These are phyloP conservation scores for Elgaria multicarinata DNA, from an alignment of 2,113 vertebrate species.

Conservation along the genomic window DNA sequence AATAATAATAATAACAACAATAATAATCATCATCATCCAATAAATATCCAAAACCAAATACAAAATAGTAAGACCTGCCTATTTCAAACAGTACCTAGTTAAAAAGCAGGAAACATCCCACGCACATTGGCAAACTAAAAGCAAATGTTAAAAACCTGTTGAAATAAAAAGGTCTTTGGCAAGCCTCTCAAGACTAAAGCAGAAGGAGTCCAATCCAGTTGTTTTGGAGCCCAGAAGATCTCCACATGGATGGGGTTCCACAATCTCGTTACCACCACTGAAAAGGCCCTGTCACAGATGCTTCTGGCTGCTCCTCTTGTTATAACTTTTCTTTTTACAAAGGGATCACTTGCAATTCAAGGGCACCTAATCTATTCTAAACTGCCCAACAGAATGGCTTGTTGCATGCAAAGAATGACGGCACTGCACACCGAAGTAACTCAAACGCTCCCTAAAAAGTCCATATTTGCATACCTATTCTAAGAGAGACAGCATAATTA, in stretches of 20 bases:
- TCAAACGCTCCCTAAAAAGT: constrained; percentile 19
- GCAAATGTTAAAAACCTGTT: not conserved
- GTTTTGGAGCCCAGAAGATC: not conserved
- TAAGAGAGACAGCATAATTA: constrained; percentile 41
- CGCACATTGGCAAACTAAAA: not conserved
- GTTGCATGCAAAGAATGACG: not conserved
- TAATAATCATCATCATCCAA: no score
- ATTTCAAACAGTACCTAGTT: not conserved
- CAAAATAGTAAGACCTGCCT: no score
- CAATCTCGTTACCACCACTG: no score
- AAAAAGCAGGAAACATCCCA: not conserved
- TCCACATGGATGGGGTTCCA: not conserved
- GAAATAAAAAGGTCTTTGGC: not conserved
- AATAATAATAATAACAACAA: no score
- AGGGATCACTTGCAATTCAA: not conserved
- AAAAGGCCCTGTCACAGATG: not conserved
- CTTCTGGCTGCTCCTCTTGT: not conserved
- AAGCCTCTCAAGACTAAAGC: not conserved
- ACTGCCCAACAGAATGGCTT: not conserved
- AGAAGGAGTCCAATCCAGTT: no score
- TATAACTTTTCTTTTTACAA: not conserved
- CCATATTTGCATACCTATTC: constrained; percentile 32
- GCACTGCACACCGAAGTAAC: not conserved
- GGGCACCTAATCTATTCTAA: not conserved
- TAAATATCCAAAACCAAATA: no score